phyloP scores from a whole-genome alignment of 2,888 invertebrate species.

The Troides helena region DNA sequence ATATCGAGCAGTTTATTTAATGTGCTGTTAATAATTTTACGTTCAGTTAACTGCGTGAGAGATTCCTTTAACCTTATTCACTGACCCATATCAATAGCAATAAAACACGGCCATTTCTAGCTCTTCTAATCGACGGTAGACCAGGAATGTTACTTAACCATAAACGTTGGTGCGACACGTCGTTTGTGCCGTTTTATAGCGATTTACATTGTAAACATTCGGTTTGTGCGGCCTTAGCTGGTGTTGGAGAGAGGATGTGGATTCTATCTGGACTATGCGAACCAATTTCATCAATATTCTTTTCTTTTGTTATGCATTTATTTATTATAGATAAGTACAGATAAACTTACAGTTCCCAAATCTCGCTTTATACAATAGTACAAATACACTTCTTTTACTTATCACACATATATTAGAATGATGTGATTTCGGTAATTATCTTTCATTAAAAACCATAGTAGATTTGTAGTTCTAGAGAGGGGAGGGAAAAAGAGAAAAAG shows the following conservation, averaged over 20 bases:
- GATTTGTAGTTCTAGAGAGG: not conserved
- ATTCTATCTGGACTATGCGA: not conserved
- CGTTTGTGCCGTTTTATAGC: conserved; percentile 4
- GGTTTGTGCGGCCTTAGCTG: not conserved
- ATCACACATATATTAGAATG: not conserved
- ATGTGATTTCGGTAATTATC: not conserved
- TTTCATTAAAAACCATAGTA: too few species aligned
- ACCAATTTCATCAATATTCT: not conserved
- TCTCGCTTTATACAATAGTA: not conserved
- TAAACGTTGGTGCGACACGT: conserved; percentile 6
- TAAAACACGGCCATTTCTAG: conserved; percentile 7
- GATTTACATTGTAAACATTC: not conserved
- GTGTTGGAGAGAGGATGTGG: not conserved
- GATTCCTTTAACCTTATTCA: conserved; percentile 11
- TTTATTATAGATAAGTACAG: not conserved
- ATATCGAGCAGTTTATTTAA: not conserved
- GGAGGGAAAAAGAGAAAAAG: not conserved
- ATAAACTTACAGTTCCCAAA: not conserved
- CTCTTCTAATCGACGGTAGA: not conserved
- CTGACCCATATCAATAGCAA: conserved; percentile 15
- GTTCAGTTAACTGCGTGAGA: conserved; percentile 2
- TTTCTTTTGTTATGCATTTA: not conserved
- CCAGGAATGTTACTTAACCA: conserved; percentile 9
- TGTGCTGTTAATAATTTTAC: not conserved
- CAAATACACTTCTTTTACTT: not conserved